A percentile compares a stretch with the other conserved stretches of the same genome.
phyloP scores from a whole-genome alignment of 2,113 vertebrate genomes.

The Cairina moschata region DNA sequence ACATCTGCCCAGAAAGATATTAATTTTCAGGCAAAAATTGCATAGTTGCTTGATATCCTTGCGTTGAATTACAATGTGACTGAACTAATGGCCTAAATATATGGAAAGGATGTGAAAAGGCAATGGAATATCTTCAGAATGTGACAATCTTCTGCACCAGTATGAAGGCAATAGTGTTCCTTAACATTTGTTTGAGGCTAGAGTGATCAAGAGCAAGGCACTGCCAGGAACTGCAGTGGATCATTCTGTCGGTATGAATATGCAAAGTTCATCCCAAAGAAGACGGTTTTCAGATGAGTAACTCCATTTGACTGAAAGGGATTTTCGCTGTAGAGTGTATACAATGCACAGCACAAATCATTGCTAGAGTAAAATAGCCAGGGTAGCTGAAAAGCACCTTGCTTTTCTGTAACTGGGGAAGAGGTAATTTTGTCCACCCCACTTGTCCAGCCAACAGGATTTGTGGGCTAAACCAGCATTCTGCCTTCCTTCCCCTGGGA shows the following conservation, averaged over 20 bases:
- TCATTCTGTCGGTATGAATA: background rate
- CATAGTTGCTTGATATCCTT: background rate
- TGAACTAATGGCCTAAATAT: background rate
- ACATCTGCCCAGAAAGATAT: background rate
- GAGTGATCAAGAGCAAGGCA: background rate
- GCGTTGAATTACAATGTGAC: background rate
- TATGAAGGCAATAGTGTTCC: background rate
- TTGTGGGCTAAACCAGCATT: background rate
- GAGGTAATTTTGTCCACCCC: background rate
- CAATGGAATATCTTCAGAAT: background rate
- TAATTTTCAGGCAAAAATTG: conserved; percentile 19
- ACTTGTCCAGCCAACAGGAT: background rate
- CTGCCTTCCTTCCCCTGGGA: background rate
- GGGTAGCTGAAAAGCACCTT: background rate
- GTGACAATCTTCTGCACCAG: background rate
- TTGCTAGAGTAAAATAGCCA: background rate
- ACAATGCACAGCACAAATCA: background rate
- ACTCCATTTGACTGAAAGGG: background rate
- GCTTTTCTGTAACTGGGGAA: background rate
- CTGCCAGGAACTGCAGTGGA: background rate
- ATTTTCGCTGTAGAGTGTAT: background rate
- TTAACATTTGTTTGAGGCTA: background rate
- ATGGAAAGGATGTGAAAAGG: background rate
- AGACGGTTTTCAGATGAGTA: background rate
- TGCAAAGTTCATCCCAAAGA: background rate